These are phyloP conservation scores for Scaptomyza graminum DNA, from an alignment of 1,140 invertebrate species.

Conservation along the genomic window DNA sequence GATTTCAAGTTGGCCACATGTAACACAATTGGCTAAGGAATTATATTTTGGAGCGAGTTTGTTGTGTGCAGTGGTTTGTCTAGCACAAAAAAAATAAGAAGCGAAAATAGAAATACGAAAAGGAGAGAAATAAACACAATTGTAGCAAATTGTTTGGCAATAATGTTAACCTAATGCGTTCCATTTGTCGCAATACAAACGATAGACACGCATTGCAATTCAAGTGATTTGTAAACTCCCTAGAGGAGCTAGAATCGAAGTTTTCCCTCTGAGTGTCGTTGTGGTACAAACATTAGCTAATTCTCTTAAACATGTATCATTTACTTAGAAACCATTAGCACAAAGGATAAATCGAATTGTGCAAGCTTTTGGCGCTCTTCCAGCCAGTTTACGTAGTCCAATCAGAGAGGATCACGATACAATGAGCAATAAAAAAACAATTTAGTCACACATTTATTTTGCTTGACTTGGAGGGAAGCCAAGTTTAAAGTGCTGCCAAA, in stretches of 20 bases:
- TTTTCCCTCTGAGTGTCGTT: too few species aligned
- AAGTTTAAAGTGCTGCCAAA: slow-evolving; percentile 51
- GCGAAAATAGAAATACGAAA: slow-evolving; percentile 21
- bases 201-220: slow-evolving; percentile 67
- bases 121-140: slow-evolving; percentile 78
- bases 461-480: slow-evolving; percentile 44
- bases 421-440: slow-evolving; percentile 50
- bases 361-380: slow-evolving; percentile 11
- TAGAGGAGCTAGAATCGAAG: background rate
- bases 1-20: slow-evolving; percentile 73
- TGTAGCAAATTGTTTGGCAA: slow-evolving; percentile 80
- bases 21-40: slow-evolving; percentile 69
- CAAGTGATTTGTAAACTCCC: slow-evolving; percentile 67
- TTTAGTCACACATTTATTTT: slow-evolving; percentile 45
- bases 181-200: slow-evolving; percentile 78
- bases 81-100: slow-evolving; percentile 2
- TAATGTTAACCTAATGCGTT: slow-evolving; percentile 82
- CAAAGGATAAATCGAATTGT: background rate
- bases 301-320: background rate
- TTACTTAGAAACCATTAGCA: background rate
- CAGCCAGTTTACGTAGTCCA: slow-evolving; percentile 22
- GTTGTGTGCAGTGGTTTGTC: slow-evolving; percentile 12
- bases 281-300: slow-evolving; percentile 1
- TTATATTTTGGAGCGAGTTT: slow-evolving; percentile 47
- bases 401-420: background rate